Base-by-base conservation (phyloP, 2,888 invertebrate genomes). In the Acanthacorydalis orientalis region DNA sequence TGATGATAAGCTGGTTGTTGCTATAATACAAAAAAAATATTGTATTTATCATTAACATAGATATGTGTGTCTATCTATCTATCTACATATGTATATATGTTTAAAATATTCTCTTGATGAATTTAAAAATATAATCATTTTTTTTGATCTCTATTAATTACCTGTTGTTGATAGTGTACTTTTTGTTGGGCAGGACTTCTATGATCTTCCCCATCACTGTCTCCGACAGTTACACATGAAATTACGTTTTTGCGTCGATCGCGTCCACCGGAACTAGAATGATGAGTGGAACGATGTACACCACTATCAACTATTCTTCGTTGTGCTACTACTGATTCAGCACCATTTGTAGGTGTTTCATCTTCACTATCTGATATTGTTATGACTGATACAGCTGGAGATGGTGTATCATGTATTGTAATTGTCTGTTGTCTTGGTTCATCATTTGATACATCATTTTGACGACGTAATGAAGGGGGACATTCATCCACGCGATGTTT, bases 361-460 rank as follows among this genome's bases (percentile, higher is more conserved):
- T 93, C 93, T 61, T 93, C 93, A 57, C 91, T 92, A 63, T 95
- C 95, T 14, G 88, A 89, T 58, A 92, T 91, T 39, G 93, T 95
- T 60, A 96, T 95, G 56, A 95, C 91, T 48, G 92, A 89, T 44
- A 88, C 90, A 41, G 91, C 85, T 3, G 93, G 93, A 32, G 92
- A 92, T 1, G 95, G 95, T 31, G 95, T 91, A 67, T 93, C 93
- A 54, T 89, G 80, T 58, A 95, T 93, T 48, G 93, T 92, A 61
- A 95, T 93, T 12, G 92, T 92, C 60, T 88, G 91, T 57, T 84
- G 82, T 42, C 75, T 67, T 37, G 64, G 64, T 43, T 64, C 60
- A 2, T 62, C 39, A 14, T 23, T 38, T 31, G 10, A 12, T 12
- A 9, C 7, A 37, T 14, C 14, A 37, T 12, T 14, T 14, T 37